Conservation (phyloP, 2,113 vertebrate genomes). For the Toxotes jaculatrix region DNA sequence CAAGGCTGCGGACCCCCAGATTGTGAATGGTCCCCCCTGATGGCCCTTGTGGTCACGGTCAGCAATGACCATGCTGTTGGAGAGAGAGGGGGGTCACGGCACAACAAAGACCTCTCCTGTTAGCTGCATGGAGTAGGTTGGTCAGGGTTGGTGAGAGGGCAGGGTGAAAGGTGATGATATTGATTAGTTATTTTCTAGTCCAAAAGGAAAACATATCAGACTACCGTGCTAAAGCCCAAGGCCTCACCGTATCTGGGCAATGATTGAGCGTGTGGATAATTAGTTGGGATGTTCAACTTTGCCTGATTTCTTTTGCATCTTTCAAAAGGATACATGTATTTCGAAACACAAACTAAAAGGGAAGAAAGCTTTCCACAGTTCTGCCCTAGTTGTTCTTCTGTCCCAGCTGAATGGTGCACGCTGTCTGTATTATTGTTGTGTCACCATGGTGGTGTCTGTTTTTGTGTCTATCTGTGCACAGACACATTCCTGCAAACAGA, state of each 20-base stretch:
- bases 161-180: conserved; percentile 51
- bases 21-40: conserved; percentile 62
- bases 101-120: conserved; percentile 78
- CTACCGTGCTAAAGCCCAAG: conserved; percentile 11
- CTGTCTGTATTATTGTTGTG: conserved; percentile 58
- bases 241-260: conserved; percentile 15
- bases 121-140: conserved; percentile 39
- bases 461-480: conserved; percentile 42
- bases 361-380: conserved; percentile 28
- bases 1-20: conserved; percentile 55
- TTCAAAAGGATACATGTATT: neutral
- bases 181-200: conserved; percentile 58
- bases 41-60: conserved; percentile 72
- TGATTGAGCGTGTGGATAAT: conserved; percentile 15
- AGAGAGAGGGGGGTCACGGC: conserved; percentile 36
- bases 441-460: conserved; percentile 60
- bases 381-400: conserved; percentile 6
- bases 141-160: conserved; percentile 59
- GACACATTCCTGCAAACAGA: conserved; percentile 51
- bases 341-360: conserved; percentile 8
- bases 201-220: conserved; percentile 34
- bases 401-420: neutral
- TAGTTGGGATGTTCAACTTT: neutral
- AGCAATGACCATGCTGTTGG: conserved; percentile 61
- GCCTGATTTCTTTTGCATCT: neutral